Conservation (phyloP, 2,113 vertebrate species). For the Mugil cephalus region DNA sequence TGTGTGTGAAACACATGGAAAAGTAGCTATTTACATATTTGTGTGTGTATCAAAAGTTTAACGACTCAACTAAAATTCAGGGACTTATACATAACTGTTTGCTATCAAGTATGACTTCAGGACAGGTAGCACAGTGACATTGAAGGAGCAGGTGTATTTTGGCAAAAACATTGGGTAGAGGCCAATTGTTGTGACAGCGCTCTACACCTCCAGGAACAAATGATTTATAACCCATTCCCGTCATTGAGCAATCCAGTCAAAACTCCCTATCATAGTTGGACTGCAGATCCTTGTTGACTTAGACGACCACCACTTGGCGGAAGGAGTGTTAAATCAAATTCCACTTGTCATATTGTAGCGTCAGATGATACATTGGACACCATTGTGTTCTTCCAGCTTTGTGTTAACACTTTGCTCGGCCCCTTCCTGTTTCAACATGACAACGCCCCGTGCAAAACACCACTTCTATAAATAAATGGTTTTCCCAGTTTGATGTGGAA, state of each 20-base stretch:
- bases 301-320: neutral
- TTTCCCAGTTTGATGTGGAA: neutral
- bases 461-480: neutral
- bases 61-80: too few species aligned
- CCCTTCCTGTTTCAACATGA: neutral
- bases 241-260: neutral
- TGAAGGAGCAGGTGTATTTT: neutral
- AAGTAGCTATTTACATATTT: too few species aligned
- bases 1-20: too few species aligned
- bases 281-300: neutral
- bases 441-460: neutral
- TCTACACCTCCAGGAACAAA: neutral
- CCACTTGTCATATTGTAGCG: neutral
- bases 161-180: neutral
- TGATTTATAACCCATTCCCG: neutral
- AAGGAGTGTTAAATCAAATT: neutral
- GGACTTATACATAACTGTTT: too few species aligned
- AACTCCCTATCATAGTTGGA: neutral
- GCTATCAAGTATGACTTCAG: too few species aligned
- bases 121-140: neutral
- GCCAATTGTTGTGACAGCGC: neutral
- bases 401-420: conserved; percentile 8
- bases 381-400: neutral
- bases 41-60: too few species aligned
- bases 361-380: neutral